Evolutionary conservation across 2,888 invertebrate genomes (phyloP), one percentile per base, ranked within the genome.

Genomic region (Troides aeacus): DNA sequence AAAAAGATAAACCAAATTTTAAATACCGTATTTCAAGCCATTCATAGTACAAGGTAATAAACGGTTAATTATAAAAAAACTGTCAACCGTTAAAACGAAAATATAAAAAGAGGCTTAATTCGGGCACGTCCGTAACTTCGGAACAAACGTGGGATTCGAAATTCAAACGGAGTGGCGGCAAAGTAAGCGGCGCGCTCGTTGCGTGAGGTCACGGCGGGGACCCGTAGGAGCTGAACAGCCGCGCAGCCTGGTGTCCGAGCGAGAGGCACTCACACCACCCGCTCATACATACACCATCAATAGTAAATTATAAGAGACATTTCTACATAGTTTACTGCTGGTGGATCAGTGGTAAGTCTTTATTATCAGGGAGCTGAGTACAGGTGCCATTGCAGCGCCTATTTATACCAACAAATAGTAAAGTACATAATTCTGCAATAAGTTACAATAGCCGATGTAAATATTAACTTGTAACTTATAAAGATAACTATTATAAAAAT

Each of bases 171-270:
- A 79, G 75, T 71, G 72, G 72, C 74, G 76, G 79, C 74, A 75
- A 78, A 78, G 71, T 71, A 73, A 71, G 66, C 71, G 71, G 71
- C 73, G 75, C 74, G 72, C 74, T 74, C 69, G 63, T 60, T 79
- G 79, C 81, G 86, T 87, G 85, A 84, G 87, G 85, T 85, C 81
- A 82, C 70, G 68, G 79, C 81, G 79, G 78, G 78, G 74, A 79
- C 79, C 78, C 73, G 77, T 79, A 76, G 74, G 74, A 58, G 74
- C 74, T 75, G 24, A 2, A 24, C 24, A 24, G 30, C 30, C 60
- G 74, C 75, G 76, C 79, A 82, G 84, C 79, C 82, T 82, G 81
- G 58, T 64, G 71, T 59, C 69, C 70, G 84, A 87, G 87, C 83
- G 87, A 89, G 89, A 88, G 84, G 86, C 78, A 83, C 78, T 21